phyloP scores from a whole-genome alignment of 1,140 invertebrate species.

The Diabrotica virgifera region DNA sequence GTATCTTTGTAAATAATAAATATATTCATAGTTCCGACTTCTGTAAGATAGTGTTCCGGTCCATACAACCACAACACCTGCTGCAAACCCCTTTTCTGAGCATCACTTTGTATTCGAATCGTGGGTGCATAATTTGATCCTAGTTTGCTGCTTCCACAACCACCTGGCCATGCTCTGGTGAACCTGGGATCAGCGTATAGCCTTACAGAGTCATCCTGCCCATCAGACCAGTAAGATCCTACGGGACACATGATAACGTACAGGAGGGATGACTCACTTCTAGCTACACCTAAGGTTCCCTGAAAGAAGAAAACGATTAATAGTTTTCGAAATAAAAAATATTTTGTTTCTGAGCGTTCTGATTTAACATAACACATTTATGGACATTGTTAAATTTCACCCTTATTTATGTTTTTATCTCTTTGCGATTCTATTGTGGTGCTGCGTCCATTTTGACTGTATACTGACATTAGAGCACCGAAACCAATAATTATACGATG shows the following conservation, averaged over 20 bases:
- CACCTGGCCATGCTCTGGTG: slow-evolving; percentile 92
- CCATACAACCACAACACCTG: slow-evolving; percentile 98
- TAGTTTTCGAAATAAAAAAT: too few species aligned
- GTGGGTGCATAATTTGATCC: slow-evolving; percentile 92
- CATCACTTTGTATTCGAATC: slow-evolving; percentile 77
- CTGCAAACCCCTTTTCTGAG: slow-evolving; percentile 77
- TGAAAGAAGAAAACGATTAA: slow-evolving; percentile 44
- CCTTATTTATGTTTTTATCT: too few species aligned
- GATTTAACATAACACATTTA: too few species aligned
- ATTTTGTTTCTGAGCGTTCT: too few species aligned
- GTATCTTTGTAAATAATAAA: slow-evolving; percentile 88
- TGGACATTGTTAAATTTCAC: too few species aligned
- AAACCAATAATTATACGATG: too few species aligned
- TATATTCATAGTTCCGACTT: slow-evolving; percentile 99
- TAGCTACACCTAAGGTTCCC: slow-evolving; percentile 87
- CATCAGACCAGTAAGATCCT: slow-evolving; percentile 43
- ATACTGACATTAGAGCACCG: too few species aligned
- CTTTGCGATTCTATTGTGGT: too few species aligned
- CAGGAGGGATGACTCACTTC: slow-evolving; percentile 80
- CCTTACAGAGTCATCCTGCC: slow-evolving; percentile 49
- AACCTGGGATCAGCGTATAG: slow-evolving; percentile 77
- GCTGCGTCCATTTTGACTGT: too few species aligned
- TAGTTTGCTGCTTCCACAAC: slow-evolving; percentile 91
- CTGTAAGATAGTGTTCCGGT: slow-evolving; percentile 90
- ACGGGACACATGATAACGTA: slow-evolving; percentile 92